phyloP scores from a whole-genome alignment of 2,888 invertebrate genomes.

The Volucella zonaria region DNA sequence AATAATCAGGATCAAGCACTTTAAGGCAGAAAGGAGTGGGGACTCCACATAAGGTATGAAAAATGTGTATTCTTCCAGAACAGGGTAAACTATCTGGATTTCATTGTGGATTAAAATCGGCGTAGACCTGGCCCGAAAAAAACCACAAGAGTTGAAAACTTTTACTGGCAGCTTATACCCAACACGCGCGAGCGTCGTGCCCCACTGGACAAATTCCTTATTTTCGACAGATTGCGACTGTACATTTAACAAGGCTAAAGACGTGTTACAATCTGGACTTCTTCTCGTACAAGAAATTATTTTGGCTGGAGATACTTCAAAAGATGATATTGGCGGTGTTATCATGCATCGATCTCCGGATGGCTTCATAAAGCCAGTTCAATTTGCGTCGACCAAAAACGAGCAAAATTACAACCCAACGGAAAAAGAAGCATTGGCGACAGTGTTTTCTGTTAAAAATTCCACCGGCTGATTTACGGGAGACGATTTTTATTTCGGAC shows the following conservation, averaged over 20 bases:
- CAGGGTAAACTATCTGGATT: slow-evolving; percentile 37
- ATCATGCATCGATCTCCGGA: too few relatives aligned
- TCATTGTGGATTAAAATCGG: slow-evolving; percentile 24
- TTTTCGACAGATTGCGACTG: slow-evolving; percentile 1
- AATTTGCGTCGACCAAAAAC: slow-evolving; percentile 75
- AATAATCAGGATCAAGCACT: slow-evolving; percentile 13
- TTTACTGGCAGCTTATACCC: not conserved
- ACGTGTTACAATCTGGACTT: not conserved
- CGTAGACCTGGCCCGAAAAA: too few relatives aligned
- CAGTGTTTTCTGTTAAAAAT: slow-evolving; percentile 76
- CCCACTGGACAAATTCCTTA: not conserved
- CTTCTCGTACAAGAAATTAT: slow-evolving; percentile 38
- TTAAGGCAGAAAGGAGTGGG: slow-evolving; percentile 48
- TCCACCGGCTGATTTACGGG: too few relatives aligned
- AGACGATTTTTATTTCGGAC: slow-evolving; percentile 25
- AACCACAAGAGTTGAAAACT: too few relatives aligned
- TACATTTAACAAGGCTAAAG: slow-evolving; percentile 12
- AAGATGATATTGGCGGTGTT: slow-evolving; percentile 30
- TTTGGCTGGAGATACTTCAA: slow-evolving; percentile 46
- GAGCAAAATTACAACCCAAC: slow-evolving; percentile 79
- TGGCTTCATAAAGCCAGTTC: slow-evolving; percentile 71
- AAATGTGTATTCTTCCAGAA: slow-evolving; percentile 46
- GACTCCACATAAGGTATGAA: slow-evolving; percentile 52
- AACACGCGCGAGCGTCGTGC: too few relatives aligned
- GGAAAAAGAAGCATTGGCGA: slow-evolving; percentile 78